A percentile compares a stretch with the other conserved stretches of the same genome.
phyloP scores from a whole-genome alignment of 1,140 invertebrate species.

The Elymnias hypermnestra region DNA sequence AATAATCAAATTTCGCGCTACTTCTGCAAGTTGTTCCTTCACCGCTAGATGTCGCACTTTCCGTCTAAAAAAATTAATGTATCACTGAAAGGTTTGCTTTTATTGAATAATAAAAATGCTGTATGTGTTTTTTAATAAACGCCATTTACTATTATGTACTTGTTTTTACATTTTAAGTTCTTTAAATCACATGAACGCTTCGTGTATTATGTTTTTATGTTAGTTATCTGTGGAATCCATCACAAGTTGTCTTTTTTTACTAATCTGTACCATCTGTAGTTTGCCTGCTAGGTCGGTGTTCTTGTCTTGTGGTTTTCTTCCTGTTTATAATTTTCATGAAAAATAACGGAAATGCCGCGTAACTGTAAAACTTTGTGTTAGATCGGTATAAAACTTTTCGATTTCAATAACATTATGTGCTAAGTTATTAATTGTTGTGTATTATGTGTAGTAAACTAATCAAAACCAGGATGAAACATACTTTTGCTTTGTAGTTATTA shows the following conservation, averaged over 20 bases:
- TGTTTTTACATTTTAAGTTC: too few relatives aligned
- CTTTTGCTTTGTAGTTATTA: constrained; percentile 53
- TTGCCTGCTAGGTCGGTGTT: constrained; percentile 38
- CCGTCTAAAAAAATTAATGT: too few relatives aligned
- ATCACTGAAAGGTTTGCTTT: too few relatives aligned
- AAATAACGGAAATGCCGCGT: constrained; percentile 65
- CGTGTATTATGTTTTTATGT: too few relatives aligned
- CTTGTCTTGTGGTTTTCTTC: constrained; percentile 53
- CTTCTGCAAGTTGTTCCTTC: not conserved
- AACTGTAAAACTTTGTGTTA: constrained; percentile 50
- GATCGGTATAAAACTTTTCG: constrained; percentile 23
- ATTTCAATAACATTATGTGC: constrained; percentile 27
- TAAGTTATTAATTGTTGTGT: constrained; percentile 34
- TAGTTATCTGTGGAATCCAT: too few relatives aligned
- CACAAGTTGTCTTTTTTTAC: too few relatives aligned
- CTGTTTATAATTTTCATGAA: constrained; percentile 65
- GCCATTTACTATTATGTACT: too few relatives aligned
- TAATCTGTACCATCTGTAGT: constrained; percentile 20
- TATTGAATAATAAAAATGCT: too few relatives aligned
- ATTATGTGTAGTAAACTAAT: constrained; percentile 63
- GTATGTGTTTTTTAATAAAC: not conserved
- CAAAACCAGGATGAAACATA: constrained; percentile 68
- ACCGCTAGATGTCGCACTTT: not conserved
- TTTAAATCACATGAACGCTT: too few relatives aligned
- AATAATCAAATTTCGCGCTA: not conserved